These are phyloP conservation scores for Stenichneumon culpator DNA, from an alignment of 2,888 invertebrate species.

Conservation along the genomic window DNA sequence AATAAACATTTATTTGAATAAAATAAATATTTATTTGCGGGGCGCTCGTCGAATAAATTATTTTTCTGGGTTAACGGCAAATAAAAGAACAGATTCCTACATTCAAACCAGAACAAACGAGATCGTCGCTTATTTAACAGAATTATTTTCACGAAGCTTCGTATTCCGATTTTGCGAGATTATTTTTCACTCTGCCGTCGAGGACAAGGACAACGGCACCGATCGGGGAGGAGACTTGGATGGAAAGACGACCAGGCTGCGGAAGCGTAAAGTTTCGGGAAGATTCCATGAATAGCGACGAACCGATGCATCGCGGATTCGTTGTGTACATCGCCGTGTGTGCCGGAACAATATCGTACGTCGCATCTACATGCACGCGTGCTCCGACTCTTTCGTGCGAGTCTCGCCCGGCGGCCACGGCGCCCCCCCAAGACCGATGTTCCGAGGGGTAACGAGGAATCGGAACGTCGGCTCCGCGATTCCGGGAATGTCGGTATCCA, in stretches of 20 bases:
- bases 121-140: no score
- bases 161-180: no score
- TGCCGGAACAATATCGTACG: constrained; percentile 19
- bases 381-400: constrained; percentile 16
- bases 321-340: not conserved
- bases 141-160: no score
- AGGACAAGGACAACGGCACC: not conserved
- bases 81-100: no score
- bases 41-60: no score
- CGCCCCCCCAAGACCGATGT: constrained; percentile 46
- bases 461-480: constrained; percentile 74
- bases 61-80: no score
- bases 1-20: no score
- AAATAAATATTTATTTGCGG: no score
- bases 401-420: constrained; percentile 17
- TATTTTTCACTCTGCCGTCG: no score
- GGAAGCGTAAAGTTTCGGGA: not conserved
- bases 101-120: no score
- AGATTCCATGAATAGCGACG: not conserved
- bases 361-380: constrained; percentile 20
- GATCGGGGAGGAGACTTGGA: not conserved
- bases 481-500: constrained; percentile 74
- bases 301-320: not conserved
- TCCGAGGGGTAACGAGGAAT: constrained; percentile 66
- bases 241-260: no score